A percentile compares a stretch with the other conserved stretches of the same genome.
These are phyloP conservation scores for Actinernus sp. DNA, from an alignment of 92 coral and sea anemone species.

Conservation along the genomic window DNA sequence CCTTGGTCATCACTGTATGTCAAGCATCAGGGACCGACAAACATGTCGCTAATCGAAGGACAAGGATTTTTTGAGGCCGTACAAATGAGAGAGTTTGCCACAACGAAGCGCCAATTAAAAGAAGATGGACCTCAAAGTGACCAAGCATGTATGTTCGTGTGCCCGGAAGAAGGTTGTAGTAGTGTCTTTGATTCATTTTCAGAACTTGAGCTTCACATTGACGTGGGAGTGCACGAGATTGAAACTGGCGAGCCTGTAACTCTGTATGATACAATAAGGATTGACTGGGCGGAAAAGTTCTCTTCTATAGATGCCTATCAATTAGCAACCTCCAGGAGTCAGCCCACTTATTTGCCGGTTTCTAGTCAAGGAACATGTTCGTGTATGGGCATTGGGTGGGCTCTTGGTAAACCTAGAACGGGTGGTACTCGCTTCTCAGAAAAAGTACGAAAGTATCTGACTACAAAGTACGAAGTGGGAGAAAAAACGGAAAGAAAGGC, in stretches of 20 bases:
- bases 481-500: slow-evolving; percentile 33
- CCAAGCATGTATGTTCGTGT: not conserved
- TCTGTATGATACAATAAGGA: slow-evolving; percentile 13
- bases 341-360: not conserved
- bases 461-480: slow-evolving; percentile 24
- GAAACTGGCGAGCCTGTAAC: slow-evolving; percentile 4
- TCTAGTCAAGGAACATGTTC: not conserved
- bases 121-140: too few species aligned
- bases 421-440: slow-evolving; percentile 20
- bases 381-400: too few species aligned
- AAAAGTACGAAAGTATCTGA: slow-evolving; percentile 22
- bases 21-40: slow-evolving; percentile 30
- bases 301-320: too few species aligned
- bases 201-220: slow-evolving; percentile 23
- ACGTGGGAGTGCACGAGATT: slow-evolving; percentile 7
- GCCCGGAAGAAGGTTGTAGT: slow-evolving; percentile 4
- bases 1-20: not conserved
- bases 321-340: too few species aligned
- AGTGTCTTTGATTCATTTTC: slow-evolving; percentile 6
- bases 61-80: not conserved
- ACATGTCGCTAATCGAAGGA: not conserved
- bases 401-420: slow-evolving; percentile 4
- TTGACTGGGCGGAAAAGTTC: slow-evolving; percentile 30
- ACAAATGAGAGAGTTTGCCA: not conserved
- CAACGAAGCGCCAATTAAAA: not conserved